Evolutionary conservation across 2,797 vertebrate species (phyloP), one percentile per base, ranked within the genome.

Genomic region (Centroberyx gerrardi): DNA sequence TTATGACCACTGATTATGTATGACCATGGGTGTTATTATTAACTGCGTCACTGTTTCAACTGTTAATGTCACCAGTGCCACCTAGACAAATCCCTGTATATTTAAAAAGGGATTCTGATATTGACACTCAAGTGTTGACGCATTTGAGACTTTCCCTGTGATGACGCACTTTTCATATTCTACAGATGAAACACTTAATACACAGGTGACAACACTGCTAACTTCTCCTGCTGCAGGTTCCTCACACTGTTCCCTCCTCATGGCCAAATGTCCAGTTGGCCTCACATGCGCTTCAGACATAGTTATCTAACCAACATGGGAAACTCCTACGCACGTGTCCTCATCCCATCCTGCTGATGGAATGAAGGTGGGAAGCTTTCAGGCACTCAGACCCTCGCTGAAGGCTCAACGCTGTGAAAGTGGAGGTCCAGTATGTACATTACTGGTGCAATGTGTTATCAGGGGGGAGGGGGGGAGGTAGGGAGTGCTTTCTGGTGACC

Each of bases 281-380:
- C 17, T 48, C 46, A 17, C 48, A 60, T 3, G 66, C 3, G 54
- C 38, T 31, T 69, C 72, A 72, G n/a, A 63, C n/a, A 27, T 64
- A 64, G 78, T 61, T 60, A 60, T 27, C 62, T 29, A 51, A 17
- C 59, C 17, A 31, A 6, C 46, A n/a, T 48, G 46, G 46, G 46
- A 48, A n/a, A 1, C 53, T 29, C 55, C 65, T 40, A 62, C 55
- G 10, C 0, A 15, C 0, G 7, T 27, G 27, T 15, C 54, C 54
- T 69, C 53, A 9, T 68, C 17, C 27, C 31, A 3, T 18, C 14
- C 2, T 17, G 51, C 10, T 76, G 65, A 1, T 53, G 49, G 33
- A 61, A 28, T n/a, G 54, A 13, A 70, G 64, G 76, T 64, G 48
- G 68, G 76, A 63, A 22, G 69, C 6, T 33, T 61, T 61, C 59